A percentile compares a stretch with the other conserved stretches of the same genome.
Conservation (phyloP, 2,113 vertebrate species). For the Piaya cayana region DNA sequence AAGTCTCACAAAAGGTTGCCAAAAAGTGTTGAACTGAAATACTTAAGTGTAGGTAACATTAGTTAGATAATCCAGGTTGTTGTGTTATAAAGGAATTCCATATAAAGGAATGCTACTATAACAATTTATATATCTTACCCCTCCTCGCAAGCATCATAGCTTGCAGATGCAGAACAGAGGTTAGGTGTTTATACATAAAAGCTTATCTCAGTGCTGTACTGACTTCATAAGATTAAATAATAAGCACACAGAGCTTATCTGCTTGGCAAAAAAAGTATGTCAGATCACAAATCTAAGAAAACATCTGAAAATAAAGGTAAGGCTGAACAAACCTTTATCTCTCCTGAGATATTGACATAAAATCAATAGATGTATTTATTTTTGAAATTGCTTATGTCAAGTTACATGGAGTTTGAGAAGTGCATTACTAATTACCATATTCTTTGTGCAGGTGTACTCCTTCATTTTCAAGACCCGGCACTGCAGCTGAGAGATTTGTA, state of each 20-base stretch:
- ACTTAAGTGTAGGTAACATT: background rate
- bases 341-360: background rate
- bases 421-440: slow-evolving; percentile 8
- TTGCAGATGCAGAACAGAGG: background rate
- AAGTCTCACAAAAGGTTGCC: background rate
- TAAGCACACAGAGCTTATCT: background rate
- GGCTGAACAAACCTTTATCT: background rate
- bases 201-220: background rate
- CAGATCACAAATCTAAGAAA: background rate
- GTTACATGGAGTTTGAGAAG: background rate
- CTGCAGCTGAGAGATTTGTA: slow-evolving; percentile 90
- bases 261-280: background rate
- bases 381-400: background rate
- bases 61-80: background rate
- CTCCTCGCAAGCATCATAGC: background rate
- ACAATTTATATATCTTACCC: background rate
- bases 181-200: background rate
- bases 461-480: slow-evolving; percentile 96
- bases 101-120: background rate
- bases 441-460: slow-evolving; percentile 83
- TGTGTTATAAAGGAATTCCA: background rate
- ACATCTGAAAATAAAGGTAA: background rate
- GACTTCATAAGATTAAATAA: background rate
- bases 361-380: background rate
- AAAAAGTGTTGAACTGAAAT: background rate